Percentiles rank a stretch among this genome's conserved stretches.
These are phyloP conservation scores for Eupelmus urozonus DNA, from an alignment of 2,888 invertebrate species.

Conservation along the genomic window DNA sequence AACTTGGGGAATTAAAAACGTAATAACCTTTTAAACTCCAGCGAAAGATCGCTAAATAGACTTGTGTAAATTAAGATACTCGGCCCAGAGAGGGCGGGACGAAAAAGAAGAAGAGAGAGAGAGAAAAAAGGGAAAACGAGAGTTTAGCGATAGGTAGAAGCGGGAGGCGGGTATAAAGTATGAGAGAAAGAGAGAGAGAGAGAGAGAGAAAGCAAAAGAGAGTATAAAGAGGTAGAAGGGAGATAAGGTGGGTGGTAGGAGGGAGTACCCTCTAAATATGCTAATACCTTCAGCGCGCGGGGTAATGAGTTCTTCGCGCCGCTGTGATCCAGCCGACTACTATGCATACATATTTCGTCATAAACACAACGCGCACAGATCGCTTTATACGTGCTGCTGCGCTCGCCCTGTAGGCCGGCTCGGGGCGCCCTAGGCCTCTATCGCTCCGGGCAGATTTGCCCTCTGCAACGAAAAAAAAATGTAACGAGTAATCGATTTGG, in stretches of 20 bases:
- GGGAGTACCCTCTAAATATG: slow-evolving; percentile 74
- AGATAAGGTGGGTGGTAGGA: slow-evolving; percentile 53
- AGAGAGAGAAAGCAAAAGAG: slow-evolving; percentile 16
- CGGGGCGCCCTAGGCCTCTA: too few relatives aligned
- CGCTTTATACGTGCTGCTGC: slow-evolving; percentile 58
- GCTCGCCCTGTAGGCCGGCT: background rate
- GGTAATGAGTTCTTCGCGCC: slow-evolving; percentile 76
- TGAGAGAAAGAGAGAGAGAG: slow-evolving; percentile 13
- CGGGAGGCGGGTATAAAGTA: slow-evolving; percentile 5
- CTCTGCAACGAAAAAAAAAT: slow-evolving; percentile 16
- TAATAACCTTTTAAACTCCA: too few relatives aligned
- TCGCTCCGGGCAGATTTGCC: background rate
- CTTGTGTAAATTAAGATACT: slow-evolving; percentile 33
- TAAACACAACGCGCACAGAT: slow-evolving; percentile 71
- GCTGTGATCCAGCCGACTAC: slow-evolving; percentile 69
- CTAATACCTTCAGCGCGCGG: slow-evolving; percentile 72
- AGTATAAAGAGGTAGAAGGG: slow-evolving; percentile 38
- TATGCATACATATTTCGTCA: slow-evolving; percentile 76
- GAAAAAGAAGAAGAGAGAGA: slow-evolving; percentile 26
- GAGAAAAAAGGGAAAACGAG: slow-evolving; percentile 33
- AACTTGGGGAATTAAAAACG: too few relatives aligned
- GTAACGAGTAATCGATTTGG: slow-evolving; percentile 34
- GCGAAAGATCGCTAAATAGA: background rate
- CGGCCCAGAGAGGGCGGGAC: slow-evolving; percentile 1
- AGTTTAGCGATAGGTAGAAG: slow-evolving; percentile 39